Percentiles rank a stretch among this genome's conserved stretches.
These are phyloP conservation scores for Odontomachus brunneus DNA, from an alignment of 1,140 invertebrate genomes.

Conservation along the genomic window DNA sequence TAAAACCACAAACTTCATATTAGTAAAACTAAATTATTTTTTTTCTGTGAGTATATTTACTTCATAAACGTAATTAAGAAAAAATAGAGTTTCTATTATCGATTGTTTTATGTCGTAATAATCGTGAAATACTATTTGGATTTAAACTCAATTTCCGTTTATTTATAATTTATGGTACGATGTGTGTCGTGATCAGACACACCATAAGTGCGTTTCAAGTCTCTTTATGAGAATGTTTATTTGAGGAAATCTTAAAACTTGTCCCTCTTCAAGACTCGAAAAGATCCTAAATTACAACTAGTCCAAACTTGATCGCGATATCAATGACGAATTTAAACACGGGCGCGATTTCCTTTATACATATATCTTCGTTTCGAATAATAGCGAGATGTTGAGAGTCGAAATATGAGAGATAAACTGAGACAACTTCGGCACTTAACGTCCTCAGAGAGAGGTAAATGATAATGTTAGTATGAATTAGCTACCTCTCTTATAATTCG, in stretches of 20 bases:
- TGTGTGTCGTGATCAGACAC: too few species aligned
- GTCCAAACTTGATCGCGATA: neutral
- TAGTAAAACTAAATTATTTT: too few species aligned
- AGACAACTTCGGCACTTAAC: constrained; percentile 3
- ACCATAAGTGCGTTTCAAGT: too few species aligned
- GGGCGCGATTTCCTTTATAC: neutral
- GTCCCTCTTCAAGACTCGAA: neutral
- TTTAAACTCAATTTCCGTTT: too few species aligned
- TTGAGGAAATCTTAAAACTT: constrained; percentile 1
- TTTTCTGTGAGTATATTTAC: too few species aligned
- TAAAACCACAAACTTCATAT: too few species aligned
- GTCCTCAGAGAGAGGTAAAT: neutral
- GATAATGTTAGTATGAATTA: constrained; percentile 42
- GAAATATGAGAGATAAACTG: constrained; percentile 25
- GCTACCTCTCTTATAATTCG: constrained; percentile 27
- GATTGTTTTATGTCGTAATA: too few species aligned
- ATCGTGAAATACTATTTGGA: too few species aligned
- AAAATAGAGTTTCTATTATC: too few species aligned
- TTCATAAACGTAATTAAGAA: too few species aligned
- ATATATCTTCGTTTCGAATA: constrained; percentile 9
- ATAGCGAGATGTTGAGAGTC: neutral
- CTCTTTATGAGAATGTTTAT: neutral
- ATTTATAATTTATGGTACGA: too few species aligned
- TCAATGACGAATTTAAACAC: constrained; percentile 4
- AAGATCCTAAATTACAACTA: neutral